phyloP scores from a whole-genome alignment of 2,888 invertebrate species.

The Drymonia ruficornis region DNA sequence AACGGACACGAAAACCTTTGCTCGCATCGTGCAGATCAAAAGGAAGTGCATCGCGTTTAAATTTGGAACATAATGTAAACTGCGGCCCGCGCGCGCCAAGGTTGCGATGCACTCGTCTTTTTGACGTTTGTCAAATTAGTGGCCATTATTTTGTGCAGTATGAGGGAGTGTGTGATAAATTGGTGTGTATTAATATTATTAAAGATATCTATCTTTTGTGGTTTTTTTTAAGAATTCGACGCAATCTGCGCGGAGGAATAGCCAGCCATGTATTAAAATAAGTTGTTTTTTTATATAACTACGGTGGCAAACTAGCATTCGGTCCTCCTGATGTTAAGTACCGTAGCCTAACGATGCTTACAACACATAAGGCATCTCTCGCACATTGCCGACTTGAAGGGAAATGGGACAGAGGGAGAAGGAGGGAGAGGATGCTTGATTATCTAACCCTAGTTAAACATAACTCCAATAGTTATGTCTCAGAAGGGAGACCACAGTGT shows the following conservation, averaged over 20 bases:
- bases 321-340: no score
- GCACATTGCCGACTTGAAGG: no score
- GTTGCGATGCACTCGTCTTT: conserved; percentile 51
- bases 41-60: conserved; percentile 56
- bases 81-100: conserved; percentile 50
- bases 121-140: conserved; percentile 56
- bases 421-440: no score
- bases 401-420: no score
- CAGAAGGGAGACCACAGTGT: no score
- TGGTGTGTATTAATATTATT: not conserved
- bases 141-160: conserved; percentile 25
- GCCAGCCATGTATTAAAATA: no score
- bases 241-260: not conserved
- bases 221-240: not conserved
- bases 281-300: no score
- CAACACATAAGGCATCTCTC: no score
- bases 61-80: conserved; percentile 56
- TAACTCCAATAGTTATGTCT: no score
- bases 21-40: conserved; percentile 49
- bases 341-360: no score
- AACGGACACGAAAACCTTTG: conserved; percentile 6
- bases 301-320: no score
- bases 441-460: no score
- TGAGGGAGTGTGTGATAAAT: not conserved
- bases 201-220: not conserved